Evolutionary conservation across 1,140 invertebrate species (phyloP).

Genomic region (Zaprionus ornatus): DNA sequence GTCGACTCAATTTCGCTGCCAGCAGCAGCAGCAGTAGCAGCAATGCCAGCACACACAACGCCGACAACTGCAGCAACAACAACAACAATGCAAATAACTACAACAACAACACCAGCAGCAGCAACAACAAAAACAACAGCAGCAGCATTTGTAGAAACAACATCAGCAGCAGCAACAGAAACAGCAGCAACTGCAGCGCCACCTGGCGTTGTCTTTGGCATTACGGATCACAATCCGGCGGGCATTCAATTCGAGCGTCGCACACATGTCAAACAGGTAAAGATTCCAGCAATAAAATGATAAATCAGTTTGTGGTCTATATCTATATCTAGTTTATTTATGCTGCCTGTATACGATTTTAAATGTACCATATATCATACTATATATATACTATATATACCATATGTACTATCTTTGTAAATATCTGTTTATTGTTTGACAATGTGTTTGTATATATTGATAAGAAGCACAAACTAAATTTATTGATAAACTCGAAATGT

Average conservation of each 20-base stretch:
- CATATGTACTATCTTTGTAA: too few species aligned
- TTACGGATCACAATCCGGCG: conserved; percentile 78
- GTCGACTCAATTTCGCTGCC: conserved; percentile 82
- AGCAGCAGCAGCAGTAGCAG: conserved; percentile 44
- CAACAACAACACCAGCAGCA: conserved; percentile 4
- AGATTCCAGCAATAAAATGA: conserved; percentile 18
- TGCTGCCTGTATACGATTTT: conserved; percentile 1
- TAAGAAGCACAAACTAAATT: not conserved
- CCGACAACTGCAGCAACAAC: not conserved
- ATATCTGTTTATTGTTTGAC: too few species aligned
- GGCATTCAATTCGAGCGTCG: conserved; percentile 78
- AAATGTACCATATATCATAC: not conserved
- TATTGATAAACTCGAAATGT: not conserved
- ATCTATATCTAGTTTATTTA: not conserved
- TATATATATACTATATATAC: not conserved
- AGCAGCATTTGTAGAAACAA: not conserved
- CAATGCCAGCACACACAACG: not conserved
- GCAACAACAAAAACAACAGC: conserved; percentile 3
- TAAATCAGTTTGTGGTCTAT: not conserved
- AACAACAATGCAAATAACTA: not conserved
- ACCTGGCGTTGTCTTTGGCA: conserved; percentile 42
- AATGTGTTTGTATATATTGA: not conserved
- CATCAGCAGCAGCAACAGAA: not conserved
- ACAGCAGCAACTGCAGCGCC: conserved; percentile 1
- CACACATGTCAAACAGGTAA: conserved; percentile 79